Percentiles rank a stretch among this genome's conserved stretches.
These are phyloP conservation scores for Pedionomus torquatus DNA, from an alignment of 2,113 vertebrate species.

Conservation along the genomic window DNA sequence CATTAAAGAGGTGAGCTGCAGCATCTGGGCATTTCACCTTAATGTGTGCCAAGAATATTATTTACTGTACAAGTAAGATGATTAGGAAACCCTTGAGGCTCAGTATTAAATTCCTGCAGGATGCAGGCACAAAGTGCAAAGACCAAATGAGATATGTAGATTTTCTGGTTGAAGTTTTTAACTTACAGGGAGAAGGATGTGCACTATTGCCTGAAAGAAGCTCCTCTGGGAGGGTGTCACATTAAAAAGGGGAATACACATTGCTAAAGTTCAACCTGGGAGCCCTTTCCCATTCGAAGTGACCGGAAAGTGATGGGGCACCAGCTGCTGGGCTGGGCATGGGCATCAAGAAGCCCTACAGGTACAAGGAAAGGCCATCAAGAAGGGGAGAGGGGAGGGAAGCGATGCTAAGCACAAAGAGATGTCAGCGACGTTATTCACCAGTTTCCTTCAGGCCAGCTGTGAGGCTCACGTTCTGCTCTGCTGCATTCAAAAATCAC, in stretches of 20 bases:
- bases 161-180: constrained; percentile 4
- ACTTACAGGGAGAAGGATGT: accelerated
- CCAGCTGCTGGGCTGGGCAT: not conserved
- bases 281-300: constrained; percentile 9
- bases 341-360: constrained; percentile 10
- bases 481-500: not conserved
- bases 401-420: not conserved
- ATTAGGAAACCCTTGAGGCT: not conserved
- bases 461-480: not conserved
- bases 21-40: not conserved
- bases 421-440: constrained; percentile 49
- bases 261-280: not conserved
- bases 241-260: too few relatives aligned
- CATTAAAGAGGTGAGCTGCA: not conserved
- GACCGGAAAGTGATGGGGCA: not conserved
- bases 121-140: not conserved
- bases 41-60: not conserved
- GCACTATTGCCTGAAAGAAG: not conserved
- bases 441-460: not conserved
- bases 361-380: constrained; percentile 12
- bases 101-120: not conserved
- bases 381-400: not conserved
- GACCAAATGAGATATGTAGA: not conserved
- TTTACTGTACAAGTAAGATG: not conserved
- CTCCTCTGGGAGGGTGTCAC: not conserved